Conservation (phyloP, 2,888 invertebrate genomes). For the Ennomos quercinarius region DNA sequence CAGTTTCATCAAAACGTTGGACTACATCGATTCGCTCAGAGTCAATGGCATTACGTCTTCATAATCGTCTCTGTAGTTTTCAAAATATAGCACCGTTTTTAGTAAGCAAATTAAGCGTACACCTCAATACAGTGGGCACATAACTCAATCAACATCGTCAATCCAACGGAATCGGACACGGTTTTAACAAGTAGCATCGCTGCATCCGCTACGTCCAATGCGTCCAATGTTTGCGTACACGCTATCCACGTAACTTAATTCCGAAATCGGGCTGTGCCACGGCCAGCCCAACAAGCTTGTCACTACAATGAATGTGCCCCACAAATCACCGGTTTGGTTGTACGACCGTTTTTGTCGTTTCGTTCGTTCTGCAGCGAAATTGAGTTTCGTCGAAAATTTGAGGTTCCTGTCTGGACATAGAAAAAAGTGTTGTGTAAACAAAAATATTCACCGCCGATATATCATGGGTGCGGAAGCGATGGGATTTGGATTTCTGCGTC, state of each 20-base stretch:
- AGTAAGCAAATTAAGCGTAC: conserved; percentile 22
- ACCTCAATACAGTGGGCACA: conserved; percentile 46
- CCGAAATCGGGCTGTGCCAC: conserved; percentile 62
- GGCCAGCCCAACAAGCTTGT: conserved; percentile 70
- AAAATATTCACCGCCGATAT: conserved; percentile 51
- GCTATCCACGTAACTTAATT: conserved; percentile 55
- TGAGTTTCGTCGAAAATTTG: conserved; percentile 74
- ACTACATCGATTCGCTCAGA: no score
- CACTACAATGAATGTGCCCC: conserved; percentile 80
- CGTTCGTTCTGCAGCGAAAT: conserved; percentile 78
- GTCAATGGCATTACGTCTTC: no score
- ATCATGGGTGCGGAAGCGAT: conserved; percentile 46
- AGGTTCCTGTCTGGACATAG: conserved; percentile 50
- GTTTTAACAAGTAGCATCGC: conserved; percentile 72
- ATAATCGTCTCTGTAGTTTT: no score
- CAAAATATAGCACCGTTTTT: no score
- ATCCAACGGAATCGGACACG: conserved; percentile 64
- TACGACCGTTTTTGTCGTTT: conserved; percentile 71
- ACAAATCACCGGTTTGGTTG: conserved; percentile 80
- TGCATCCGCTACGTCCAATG: conserved; percentile 34
- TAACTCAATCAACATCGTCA: conserved; percentile 79
- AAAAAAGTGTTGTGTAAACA: conserved; percentile 58
- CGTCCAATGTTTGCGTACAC: conserved; percentile 53
- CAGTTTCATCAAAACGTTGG: no score
- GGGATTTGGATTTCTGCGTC: conserved; percentile 44